Conservation (phyloP, 2,113 vertebrate species). For the Nerophis lumbriciformis region DNA sequence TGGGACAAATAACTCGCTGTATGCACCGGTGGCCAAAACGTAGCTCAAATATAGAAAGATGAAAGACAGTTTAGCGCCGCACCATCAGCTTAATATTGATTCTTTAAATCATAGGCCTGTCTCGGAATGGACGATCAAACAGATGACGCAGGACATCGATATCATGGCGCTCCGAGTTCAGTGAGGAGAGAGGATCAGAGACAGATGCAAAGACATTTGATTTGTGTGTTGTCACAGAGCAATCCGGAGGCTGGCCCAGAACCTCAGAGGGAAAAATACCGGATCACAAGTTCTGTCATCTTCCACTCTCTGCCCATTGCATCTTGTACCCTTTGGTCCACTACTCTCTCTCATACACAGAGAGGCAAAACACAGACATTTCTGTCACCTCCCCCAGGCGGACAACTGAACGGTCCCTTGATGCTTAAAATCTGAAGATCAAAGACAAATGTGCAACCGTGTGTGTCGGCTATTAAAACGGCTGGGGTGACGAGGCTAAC, state of each 20-base stretch:
- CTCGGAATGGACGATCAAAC: conserved; percentile 40
- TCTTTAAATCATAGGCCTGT: conserved; percentile 47
- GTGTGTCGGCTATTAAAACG: conserved; percentile 42
- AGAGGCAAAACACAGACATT: conserved; percentile 60
- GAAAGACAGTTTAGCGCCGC: conserved; percentile 24
- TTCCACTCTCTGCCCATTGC: conserved; percentile 52
- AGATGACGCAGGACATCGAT: conserved; percentile 45
- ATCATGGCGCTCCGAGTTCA: conserved; percentile 19
- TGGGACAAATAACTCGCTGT: conserved; percentile 7
- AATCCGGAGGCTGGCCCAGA: conserved; percentile 30
- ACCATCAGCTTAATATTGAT: conserved; percentile 46
- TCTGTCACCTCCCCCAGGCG: conserved; percentile 54
- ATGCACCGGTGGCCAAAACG: conserved; percentile 12
- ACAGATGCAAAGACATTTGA: conserved; percentile 42
- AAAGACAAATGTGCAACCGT: conserved; percentile 58
- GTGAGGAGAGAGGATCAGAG: conserved; percentile 30
- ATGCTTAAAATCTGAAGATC: conserved; percentile 58
- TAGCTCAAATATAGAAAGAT: conserved; percentile 25
- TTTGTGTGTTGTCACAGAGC: conserved; percentile 41
- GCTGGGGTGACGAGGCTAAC: conserved; percentile 24
- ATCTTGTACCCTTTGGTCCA: conserved; percentile 24
- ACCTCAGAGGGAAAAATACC: conserved; percentile 39
- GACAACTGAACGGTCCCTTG: conserved; percentile 52
- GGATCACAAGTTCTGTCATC: conserved; percentile 53
- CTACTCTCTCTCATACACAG: conserved; percentile 24